Percentiles rank a stretch among this genome's conserved stretches.
These are phyloP conservation scores for Chionoecetes opilio DNA, from an alignment of 1,140 invertebrate genomes.

Conservation along the genomic window DNA sequence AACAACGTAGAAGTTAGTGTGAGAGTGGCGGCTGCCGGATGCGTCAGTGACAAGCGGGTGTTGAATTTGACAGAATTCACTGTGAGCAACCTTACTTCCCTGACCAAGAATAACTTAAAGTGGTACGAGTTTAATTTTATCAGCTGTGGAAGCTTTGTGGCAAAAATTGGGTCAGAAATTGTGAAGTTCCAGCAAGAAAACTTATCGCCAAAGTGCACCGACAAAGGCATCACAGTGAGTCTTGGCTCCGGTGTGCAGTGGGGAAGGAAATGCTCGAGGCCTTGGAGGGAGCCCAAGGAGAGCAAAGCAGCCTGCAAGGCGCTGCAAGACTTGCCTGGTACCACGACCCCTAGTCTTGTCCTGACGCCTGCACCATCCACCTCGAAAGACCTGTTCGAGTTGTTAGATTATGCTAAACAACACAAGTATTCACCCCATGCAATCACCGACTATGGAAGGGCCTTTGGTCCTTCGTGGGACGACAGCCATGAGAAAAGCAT, in stretches of 20 bases:
- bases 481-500: too few species aligned
- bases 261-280: background rate
- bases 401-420: too few species aligned
- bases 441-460: too few species aligned
- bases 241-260: background rate
- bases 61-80: background rate
- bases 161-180: slow-evolving; percentile 30
- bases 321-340: background rate
- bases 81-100: background rate
- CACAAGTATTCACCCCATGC: too few species aligned
- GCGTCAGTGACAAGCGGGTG: background rate
- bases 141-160: background rate
- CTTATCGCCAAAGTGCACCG: background rate
- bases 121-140: background rate
- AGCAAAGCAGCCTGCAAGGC: background rate
- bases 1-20: background rate
- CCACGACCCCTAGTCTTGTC: too few species aligned
- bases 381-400: too few species aligned
- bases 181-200: background rate
- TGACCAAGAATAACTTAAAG: background rate
- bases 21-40: background rate
- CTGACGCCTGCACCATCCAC: too few species aligned
- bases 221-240: background rate
- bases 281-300: background rate
- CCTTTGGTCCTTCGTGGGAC: too few species aligned